Evolutionary conservation across 2,797 vertebrate species (phyloP).

Genomic region (Anolis apletophallus): DNA sequence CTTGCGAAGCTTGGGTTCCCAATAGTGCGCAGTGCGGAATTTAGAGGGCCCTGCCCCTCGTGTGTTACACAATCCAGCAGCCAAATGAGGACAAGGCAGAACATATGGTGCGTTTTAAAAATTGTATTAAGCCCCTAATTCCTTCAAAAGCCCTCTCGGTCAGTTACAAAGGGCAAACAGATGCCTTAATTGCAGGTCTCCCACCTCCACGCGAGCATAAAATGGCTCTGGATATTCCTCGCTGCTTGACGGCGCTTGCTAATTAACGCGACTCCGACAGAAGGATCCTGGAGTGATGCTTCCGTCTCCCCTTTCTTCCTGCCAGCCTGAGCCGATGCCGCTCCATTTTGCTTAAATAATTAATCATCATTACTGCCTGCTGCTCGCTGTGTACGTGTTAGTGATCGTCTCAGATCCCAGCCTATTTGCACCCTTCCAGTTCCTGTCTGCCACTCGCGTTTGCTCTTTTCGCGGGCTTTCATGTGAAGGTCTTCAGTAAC

Average conservation of each 20-base stretch:
- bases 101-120: slow-evolving; percentile 44
- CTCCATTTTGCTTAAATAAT: slow-evolving; percentile 80
- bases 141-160: slow-evolving; percentile 54
- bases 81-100: slow-evolving; percentile 16
- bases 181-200: slow-evolving; percentile 63
- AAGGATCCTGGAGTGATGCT: slow-evolving; percentile 70
- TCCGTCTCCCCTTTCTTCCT: slow-evolving; percentile 48
- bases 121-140: slow-evolving; percentile 53
- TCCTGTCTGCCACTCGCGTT: slow-evolving; percentile 67
- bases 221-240: slow-evolving; percentile 67
- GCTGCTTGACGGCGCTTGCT: slow-evolving; percentile 61
- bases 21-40: too few species aligned
- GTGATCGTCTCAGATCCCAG: slow-evolving; percentile 67
- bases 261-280: slow-evolving; percentile 77
- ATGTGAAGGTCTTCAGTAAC: slow-evolving; percentile 75
- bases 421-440: slow-evolving; percentile 65
- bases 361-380: slow-evolving; percentile 75
- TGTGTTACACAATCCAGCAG: slow-evolving; percentile 28
- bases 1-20: background rate
- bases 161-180: slow-evolving; percentile 60
- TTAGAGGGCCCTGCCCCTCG: background rate
- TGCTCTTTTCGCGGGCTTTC: slow-evolving; percentile 73
- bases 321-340: slow-evolving; percentile 53
- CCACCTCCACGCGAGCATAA: slow-evolving; percentile 39
- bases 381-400: slow-evolving; percentile 59